Conservation (phyloP, 2,888 invertebrate species). For the Drosophila merina region DNA sequence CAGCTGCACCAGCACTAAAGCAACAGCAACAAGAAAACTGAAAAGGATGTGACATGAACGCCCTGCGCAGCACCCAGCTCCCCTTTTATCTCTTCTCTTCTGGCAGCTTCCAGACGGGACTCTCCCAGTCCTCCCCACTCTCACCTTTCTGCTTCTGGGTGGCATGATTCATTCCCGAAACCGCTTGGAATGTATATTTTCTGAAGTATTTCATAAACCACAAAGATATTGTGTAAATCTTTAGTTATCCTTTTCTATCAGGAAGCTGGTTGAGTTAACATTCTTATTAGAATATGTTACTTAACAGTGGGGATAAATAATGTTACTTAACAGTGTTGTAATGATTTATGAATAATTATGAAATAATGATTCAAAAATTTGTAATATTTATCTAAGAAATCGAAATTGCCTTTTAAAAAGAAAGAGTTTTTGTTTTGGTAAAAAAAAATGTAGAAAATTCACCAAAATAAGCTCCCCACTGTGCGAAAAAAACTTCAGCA, state of each 20-base stretch:
- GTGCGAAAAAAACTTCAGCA: slow-evolving; percentile 6
- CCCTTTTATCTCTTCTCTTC: slow-evolving; percentile 19
- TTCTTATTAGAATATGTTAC: background rate
- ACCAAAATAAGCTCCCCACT: background rate
- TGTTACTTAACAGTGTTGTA: no score
- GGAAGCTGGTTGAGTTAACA: background rate
- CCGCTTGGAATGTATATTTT: background rate
- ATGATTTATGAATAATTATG: no score
- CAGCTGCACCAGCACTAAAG: slow-evolving; percentile 56
- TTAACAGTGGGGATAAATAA: no score
- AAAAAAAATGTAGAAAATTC: no score
- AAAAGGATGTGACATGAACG: slow-evolving; percentile 25
- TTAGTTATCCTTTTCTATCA: background rate
- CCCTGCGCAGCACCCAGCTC: slow-evolving; percentile 44
- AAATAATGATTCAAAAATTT: no score
- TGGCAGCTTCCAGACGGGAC: slow-evolving; percentile 43
- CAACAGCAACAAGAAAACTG: slow-evolving; percentile 24
- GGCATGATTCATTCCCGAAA: slow-evolving; percentile 29
- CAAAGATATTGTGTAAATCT: background rate
- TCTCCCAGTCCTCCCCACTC: background rate
- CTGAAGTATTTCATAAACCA: background rate
- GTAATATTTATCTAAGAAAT: no score
- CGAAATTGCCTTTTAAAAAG: no score
- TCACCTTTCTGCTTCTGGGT: slow-evolving; percentile 4
- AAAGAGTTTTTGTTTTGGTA: no score